These are phyloP conservation scores for Anser cygnoides DNA, from an alignment of 2,113 vertebrate species.

Conservation along the genomic window DNA sequence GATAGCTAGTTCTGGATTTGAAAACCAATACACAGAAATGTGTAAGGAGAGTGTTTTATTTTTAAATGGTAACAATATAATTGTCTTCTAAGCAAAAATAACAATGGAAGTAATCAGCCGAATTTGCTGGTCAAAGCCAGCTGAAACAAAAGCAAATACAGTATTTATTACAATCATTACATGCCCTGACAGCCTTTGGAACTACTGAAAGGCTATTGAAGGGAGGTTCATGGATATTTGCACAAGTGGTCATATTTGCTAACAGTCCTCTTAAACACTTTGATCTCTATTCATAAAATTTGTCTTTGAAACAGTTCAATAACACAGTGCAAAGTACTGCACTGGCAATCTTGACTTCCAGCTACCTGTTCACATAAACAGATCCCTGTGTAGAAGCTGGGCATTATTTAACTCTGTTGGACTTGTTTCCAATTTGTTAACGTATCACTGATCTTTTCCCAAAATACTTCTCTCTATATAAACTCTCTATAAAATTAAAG, in stretches of 20 bases:
- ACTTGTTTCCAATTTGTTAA: not conserved
- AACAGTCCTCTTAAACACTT: constrained; percentile 58
- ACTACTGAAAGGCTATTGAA: constrained; percentile 48
- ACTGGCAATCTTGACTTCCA: constrained; percentile 27
- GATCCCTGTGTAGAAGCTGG: not conserved
- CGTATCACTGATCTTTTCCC: not conserved
- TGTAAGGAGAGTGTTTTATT: constrained; percentile 33
- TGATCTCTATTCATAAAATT: constrained; percentile 67
- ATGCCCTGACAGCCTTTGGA: constrained; percentile 69
- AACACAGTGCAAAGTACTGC: constrained; percentile 62
- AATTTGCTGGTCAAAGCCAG: constrained; percentile 62
- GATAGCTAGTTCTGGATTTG: not conserved
- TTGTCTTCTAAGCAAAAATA: constrained; percentile 61
- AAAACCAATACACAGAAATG: constrained; percentile 34
- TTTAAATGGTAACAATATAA: constrained; percentile 29
- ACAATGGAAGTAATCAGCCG: constrained; percentile 41
- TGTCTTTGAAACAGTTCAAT: constrained; percentile 66
- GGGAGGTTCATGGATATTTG: constrained; percentile 68
- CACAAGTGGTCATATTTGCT: constrained; percentile 71
- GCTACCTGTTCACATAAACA: constrained; percentile 5
- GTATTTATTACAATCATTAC: constrained; percentile 70
- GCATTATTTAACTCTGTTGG: not conserved
- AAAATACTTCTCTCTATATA: not conserved
- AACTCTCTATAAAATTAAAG: not conserved
- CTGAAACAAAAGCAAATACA: constrained; percentile 72